These are phyloP conservation scores for Lathamus discolor DNA, from an alignment of 2,113 vertebrate species.

Conservation along the genomic window DNA sequence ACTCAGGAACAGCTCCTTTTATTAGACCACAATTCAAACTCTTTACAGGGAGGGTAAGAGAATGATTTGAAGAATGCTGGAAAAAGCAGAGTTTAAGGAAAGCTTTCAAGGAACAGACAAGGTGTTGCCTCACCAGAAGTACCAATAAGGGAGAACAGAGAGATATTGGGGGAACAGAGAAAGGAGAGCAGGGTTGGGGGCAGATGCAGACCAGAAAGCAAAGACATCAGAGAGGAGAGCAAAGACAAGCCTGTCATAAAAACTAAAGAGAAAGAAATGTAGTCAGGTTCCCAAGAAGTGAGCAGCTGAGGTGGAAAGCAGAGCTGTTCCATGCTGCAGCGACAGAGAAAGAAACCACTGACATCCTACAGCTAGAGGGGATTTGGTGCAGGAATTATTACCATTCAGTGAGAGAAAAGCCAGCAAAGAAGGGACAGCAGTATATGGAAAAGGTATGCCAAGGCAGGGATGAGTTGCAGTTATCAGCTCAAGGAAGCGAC, in stretches of 20 bases:
- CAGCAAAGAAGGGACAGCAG: accelerated
- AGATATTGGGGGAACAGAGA: accelerated
- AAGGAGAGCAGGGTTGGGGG: neutral
- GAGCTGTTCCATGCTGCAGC: neutral
- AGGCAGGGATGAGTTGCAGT: neutral
- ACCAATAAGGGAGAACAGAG: neutral
- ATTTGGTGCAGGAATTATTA: neutral
- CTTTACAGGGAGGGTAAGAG: neutral
- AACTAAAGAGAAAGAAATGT: neutral
- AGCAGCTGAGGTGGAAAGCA: neutral
- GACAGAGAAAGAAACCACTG: neutral
- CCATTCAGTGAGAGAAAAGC: neutral
- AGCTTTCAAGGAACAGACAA: neutral
- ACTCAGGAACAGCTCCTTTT: neutral
- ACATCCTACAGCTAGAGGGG: neutral
- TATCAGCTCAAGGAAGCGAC: neutral
- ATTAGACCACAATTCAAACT: neutral
- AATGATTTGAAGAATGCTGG: neutral
- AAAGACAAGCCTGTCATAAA: neutral
- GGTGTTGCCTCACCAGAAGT: neutral
- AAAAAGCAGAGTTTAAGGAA: neutral
- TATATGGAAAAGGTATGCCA: neutral
- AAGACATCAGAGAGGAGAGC: neutral
- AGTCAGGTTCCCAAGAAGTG: neutral
- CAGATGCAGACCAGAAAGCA: neutral